These are phyloP conservation scores for Cephalopholis sonnerati DNA, from an alignment of 2,113 vertebrate species.

Conservation along the genomic window DNA sequence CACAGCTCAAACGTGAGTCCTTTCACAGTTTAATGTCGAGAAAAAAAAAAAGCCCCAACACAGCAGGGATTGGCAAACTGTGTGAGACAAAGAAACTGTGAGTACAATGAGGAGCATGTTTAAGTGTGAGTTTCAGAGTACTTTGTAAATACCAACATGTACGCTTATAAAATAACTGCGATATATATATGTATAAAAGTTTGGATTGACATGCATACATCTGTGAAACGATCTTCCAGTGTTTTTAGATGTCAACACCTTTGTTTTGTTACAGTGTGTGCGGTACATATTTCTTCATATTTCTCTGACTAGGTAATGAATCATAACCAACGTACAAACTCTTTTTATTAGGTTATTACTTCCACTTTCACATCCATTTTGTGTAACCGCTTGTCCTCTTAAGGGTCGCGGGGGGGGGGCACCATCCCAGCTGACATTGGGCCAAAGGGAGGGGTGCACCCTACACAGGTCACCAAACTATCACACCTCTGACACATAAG, in stretches of 20 bases:
- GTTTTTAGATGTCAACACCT: background rate
- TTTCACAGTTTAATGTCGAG: slow-evolving; percentile 38
- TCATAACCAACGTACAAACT: background rate
- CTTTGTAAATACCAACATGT: slow-evolving; percentile 16
- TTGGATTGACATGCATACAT: background rate
- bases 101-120: slow-evolving; percentile 13
- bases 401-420: too few species aligned
- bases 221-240: background rate
- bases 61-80: slow-evolving; percentile 15
- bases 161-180: background rate
- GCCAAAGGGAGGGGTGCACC: too few species aligned
- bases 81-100: slow-evolving; percentile 27
- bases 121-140: slow-evolving; percentile 19
- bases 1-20: slow-evolving; percentile 5
- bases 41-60: slow-evolving; percentile 27
- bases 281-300: background rate
- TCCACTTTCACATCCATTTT: too few species aligned
- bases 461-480: too few species aligned
- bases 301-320: background rate
- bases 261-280: background rate
- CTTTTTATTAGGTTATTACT: background rate
- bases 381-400: too few species aligned
- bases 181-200: background rate
- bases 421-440: too few species aligned
- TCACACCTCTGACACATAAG: too few species aligned